Evolutionary conservation across 1,140 invertebrate genomes (phyloP).

Genomic region (Drosophila arizonae): DNA sequence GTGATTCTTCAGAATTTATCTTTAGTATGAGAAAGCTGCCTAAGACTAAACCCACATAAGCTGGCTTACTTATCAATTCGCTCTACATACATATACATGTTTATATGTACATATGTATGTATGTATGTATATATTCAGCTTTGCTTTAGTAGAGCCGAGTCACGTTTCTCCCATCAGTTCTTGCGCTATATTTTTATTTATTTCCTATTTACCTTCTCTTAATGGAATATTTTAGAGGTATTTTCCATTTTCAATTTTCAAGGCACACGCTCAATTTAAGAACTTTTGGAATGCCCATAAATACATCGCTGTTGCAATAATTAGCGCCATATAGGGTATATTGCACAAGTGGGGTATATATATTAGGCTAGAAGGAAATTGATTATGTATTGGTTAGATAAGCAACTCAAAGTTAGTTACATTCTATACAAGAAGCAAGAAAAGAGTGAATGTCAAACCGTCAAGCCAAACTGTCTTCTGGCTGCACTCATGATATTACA

Average conservation of each 20-base stretch:
- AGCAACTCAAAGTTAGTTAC: no score
- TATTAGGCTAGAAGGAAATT: no score
- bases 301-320: slow-evolving; percentile 18
- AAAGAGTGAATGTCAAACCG: no score
- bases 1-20: slow-evolving; percentile 1
- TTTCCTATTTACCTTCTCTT: slow-evolving; percentile 2
- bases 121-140: background rate
- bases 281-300: slow-evolving; percentile 27
- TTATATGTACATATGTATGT: no score
- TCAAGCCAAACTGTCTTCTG: background rate
- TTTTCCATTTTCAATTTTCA: slow-evolving; percentile 11
- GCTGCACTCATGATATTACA: background rate
- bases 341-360: no score
- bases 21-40: background rate
- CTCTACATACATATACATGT: background rate
- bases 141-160: background rate
- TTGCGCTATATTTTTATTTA: background rate
- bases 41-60: background rate
- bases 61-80: background rate
- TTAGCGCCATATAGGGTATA: background rate
- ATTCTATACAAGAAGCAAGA: background rate
- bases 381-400: no score
- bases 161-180: background rate
- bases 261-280: slow-evolving; percentile 11
- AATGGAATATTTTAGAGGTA: slow-evolving; percentile 5